Evolutionary conservation across 2,113 vertebrate genomes (phyloP), one percentile per base, ranked within the genome.

Genomic region (Bettongia penicillata): DNA sequence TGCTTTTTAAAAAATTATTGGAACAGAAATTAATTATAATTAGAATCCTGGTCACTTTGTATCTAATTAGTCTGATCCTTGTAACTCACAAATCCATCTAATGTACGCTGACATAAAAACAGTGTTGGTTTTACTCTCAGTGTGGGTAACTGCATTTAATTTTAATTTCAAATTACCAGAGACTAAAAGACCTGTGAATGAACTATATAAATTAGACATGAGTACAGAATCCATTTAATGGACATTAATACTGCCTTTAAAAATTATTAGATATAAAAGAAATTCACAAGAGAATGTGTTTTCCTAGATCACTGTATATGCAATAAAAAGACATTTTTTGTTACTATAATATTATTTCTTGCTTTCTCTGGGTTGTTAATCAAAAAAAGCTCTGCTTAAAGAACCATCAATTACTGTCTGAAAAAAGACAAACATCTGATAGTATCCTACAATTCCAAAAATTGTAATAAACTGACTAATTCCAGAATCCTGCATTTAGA

Each of bases 401-500:
- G 52, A 51, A 50, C 51, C n/a, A 14, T 10, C 0, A 47, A 91
- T 22, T n/a, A 51, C 26, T 0, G 77, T 49, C 84, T 31, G 24
- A 19, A 77, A 93, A 19, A 9, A 94, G 52, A 12, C 0, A 0
- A 0, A 25, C 11, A 8, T 24, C 22, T 53, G 90, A 0, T 0
- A 89, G 0, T 53, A 2, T 22, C 24, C n/a, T 9, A 2, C 16
- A 25, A 37, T 24, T 4, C 25, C n/a, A 0, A 55, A 6, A 0
- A 37, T 0, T 8, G 22, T 1, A 1, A 28, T 0, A 24, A 37
- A 7, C 19, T 77, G 51, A 51, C 55, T 6, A 43, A 47, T 10
- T n/a, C 48, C 84, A 89, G 50, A 52, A 8, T 22, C 19, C 53
- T 0, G 2, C 61, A 95, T 53, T 98, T 97, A 98, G 37, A 19